Conservation (phyloP, 2,888 invertebrate species). For the Cotesia congregata region DNA sequence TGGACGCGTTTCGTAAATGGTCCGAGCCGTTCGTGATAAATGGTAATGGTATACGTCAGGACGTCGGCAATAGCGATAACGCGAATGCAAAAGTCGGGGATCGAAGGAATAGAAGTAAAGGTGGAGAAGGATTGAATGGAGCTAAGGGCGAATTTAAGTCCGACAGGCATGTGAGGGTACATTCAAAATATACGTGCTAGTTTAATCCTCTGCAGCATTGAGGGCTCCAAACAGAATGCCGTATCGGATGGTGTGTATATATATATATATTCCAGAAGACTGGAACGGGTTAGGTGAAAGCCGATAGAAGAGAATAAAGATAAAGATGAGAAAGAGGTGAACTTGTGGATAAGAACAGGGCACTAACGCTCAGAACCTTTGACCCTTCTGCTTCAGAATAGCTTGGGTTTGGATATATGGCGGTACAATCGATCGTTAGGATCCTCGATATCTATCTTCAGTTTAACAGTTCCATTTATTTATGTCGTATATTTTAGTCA, state of each 20-base stretch:
- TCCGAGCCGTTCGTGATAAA: constrained; percentile 55
- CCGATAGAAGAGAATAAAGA: constrained; percentile 18
- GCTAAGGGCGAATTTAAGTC: constrained; percentile 39
- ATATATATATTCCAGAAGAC: no score
- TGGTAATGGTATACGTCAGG: constrained; percentile 56
- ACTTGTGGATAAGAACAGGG: background rate
- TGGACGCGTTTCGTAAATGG: constrained; percentile 54
- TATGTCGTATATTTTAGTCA: background rate
- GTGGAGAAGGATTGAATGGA: constrained; percentile 27
- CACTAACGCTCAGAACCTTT: constrained; percentile 36
- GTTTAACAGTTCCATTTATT: constrained; percentile 50
- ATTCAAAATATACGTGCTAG: constrained; percentile 15
- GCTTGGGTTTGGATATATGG: constrained; percentile 58
- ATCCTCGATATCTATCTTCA: constrained; percentile 52
- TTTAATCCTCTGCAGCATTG: background rate
- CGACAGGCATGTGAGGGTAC: constrained; percentile 18
- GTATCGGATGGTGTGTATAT: background rate
- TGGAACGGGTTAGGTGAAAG: background rate
- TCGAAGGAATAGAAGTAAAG: background rate
- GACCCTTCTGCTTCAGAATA: constrained; percentile 39
- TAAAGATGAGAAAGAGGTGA: background rate
- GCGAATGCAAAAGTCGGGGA: constrained; percentile 27
- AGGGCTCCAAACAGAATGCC: background rate
- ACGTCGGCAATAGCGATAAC: constrained; percentile 47
- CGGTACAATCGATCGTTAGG: constrained; percentile 58